Percentiles rank a stretch among this genome's conserved stretches.
These are phyloP conservation scores for Marcusenius ussheri DNA, from an alignment of 2,113 vertebrate species.

Conservation along the genomic window DNA sequence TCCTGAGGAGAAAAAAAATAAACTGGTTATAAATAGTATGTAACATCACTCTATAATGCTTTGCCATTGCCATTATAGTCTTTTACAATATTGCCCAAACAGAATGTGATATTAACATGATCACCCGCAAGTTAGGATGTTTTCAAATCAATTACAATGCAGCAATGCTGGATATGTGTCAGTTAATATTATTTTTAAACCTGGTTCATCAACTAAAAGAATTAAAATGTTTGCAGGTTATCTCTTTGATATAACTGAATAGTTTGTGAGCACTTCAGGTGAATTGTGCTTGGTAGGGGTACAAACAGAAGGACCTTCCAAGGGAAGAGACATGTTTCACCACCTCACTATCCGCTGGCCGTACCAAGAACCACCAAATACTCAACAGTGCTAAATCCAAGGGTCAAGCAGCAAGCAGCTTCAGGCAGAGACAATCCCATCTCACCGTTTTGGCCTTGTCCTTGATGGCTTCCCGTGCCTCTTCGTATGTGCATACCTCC, in stretches of 20 bases:
- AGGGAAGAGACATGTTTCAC: not conserved
- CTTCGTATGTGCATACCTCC: slow-evolving; percentile 82
- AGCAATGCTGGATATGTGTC: not conserved
- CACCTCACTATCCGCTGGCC: not conserved
- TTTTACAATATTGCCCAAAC: not conserved
- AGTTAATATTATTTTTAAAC: not conserved
- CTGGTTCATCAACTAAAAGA: not conserved
- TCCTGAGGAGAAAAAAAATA: slow-evolving; percentile 34
- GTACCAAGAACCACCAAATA: not conserved
- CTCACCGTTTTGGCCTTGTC: slow-evolving; percentile 67
- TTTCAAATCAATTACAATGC: not conserved
- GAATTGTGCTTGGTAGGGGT: not conserved
- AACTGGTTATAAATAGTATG: not conserved
- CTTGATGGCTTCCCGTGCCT: slow-evolving; percentile 82
- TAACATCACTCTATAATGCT: not conserved
- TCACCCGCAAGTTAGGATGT: not conserved
- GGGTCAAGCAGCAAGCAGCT: not conserved
- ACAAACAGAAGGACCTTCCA: not conserved
- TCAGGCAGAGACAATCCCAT: not conserved
- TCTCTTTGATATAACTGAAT: not conserved
- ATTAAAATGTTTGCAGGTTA: not conserved
- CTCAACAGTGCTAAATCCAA: not conserved
- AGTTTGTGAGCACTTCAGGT: not conserved
- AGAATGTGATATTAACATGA: not conserved
- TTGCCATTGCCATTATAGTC: not conserved